Evolutionary conservation across 2,888 invertebrate species (phyloP).

Genomic region (Lepidochrysops patricia): DNA sequence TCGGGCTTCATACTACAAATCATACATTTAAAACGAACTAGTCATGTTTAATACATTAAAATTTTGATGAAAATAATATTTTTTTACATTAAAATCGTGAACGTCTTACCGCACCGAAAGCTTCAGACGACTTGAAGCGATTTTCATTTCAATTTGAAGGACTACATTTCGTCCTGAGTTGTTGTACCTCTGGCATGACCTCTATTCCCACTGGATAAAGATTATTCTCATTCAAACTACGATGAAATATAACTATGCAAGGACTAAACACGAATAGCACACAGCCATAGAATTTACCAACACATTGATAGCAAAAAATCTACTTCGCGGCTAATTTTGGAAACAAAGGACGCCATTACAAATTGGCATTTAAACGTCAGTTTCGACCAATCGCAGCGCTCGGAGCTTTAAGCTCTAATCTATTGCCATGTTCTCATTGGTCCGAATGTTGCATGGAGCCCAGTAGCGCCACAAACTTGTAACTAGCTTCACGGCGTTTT

Average conservation of each 20-base stretch:
- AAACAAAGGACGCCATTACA: neutral
- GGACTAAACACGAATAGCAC: constrained; percentile 48
- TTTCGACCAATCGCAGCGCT: neutral
- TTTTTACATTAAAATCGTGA: constrained; percentile 27
- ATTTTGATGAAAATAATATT: constrained; percentile 36
- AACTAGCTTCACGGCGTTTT: constrained; percentile 11
- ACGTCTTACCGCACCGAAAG: constrained; percentile 1
- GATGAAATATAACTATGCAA: no score
- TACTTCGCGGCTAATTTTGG: neutral
- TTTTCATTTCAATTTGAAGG: constrained; percentile 37
- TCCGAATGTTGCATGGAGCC: neutral
- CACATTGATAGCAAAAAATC: constrained; percentile 12
- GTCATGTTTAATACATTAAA: constrained; percentile 37
- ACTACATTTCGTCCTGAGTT: no score
- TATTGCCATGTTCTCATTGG: neutral
- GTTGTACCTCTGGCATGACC: no score
- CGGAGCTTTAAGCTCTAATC: neutral
- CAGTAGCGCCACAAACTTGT: neutral
- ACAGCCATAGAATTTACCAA: constrained; percentile 37
- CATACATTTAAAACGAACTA: constrained; percentile 15
- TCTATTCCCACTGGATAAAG: no score
- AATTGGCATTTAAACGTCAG: neutral
- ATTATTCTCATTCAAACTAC: no score
- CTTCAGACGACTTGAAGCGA: constrained; percentile 25
- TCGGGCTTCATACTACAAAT: constrained; percentile 13